A percentile compares a stretch with the other conserved stretches of the same genome.
phyloP scores from a whole-genome alignment of 1,140 invertebrate species.

The Euschistus heros region DNA sequence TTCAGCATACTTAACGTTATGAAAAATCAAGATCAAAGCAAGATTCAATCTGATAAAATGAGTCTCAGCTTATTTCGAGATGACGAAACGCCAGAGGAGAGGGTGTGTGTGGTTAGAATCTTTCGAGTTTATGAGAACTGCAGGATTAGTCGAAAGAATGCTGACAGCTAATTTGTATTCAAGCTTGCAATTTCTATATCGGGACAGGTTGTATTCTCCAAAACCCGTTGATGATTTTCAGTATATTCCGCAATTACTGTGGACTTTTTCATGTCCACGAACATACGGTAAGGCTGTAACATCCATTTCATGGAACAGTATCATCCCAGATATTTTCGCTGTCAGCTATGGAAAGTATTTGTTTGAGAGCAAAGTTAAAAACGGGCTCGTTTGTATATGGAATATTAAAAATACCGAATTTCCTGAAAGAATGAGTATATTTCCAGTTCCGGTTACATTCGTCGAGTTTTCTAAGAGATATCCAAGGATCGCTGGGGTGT shows the following conservation, averaged over 20 bases:
- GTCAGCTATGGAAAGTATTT: not conserved
- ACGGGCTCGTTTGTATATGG: not conserved
- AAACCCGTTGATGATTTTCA: not conserved
- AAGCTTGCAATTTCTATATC: not conserved
- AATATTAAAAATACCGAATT: constrained; percentile 1
- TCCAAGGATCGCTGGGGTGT: not conserved
- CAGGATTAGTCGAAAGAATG: not conserved
- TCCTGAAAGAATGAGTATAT: not conserved
- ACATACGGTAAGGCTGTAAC: not conserved
- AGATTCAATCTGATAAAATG: no score
- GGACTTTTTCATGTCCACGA: not conserved
- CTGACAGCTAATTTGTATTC: not conserved
- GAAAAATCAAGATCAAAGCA: no score
- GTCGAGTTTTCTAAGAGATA: not conserved
- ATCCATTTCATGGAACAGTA: not conserved
- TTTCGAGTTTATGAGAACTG: not conserved
- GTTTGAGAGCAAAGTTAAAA: not conserved
- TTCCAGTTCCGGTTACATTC: not conserved
- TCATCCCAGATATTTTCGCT: not conserved
- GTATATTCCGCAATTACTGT: not conserved
- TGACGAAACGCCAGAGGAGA: not conserved
- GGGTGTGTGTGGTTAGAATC: not conserved
- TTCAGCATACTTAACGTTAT: not conserved
- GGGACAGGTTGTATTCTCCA: not conserved
- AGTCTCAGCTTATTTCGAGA: no score